Conservation (phyloP, 2,797 vertebrate species). For the Channa striata region DNA sequence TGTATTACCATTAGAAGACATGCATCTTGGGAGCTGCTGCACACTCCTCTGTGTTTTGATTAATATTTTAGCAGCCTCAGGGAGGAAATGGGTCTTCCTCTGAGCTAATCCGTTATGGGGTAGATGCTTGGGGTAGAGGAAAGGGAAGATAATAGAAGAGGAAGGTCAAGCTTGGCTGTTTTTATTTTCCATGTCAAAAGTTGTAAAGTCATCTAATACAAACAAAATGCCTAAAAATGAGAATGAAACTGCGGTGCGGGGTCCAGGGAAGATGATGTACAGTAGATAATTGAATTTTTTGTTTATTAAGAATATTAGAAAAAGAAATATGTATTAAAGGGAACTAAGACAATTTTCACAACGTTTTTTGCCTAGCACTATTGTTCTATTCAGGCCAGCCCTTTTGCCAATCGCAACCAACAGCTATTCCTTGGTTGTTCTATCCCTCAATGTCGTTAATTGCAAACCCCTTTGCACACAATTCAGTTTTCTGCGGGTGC, state of each 20-base stretch:
- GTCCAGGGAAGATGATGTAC: conserved; percentile 23
- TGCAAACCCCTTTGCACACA: not conserved
- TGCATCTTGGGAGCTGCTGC: conserved; percentile 91
- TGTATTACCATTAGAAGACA: conserved; percentile 95
- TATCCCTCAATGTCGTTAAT: not conserved
- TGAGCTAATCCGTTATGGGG: conserved; percentile 93
- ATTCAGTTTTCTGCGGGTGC: not conserved
- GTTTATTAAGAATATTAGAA: conserved; percentile 2
- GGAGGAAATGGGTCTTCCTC: conserved; percentile 96
- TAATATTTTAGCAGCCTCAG: conserved; percentile 97
- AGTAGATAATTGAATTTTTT: not conserved
- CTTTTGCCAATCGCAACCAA: too few species aligned
- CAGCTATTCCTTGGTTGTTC: not conserved
- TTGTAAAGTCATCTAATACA: conserved; percentile 65
- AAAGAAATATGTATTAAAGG: conserved; percentile 6
- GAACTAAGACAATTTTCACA: not conserved
- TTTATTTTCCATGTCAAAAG: conserved; percentile 74
- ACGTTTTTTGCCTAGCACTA: not conserved
- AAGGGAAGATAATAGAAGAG: conserved; percentile 78
- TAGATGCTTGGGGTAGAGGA: conserved; percentile 83
- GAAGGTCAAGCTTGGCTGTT: conserved; percentile 77
- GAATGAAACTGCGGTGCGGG: conserved; percentile 29
- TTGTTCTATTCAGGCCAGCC: not conserved
- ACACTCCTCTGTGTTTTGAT: conserved; percentile 96
- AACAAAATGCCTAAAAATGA: conserved; percentile 42